Base-by-base conservation (phyloP, 1,140 invertebrate species). In the Philaenus spumarius region DNA sequence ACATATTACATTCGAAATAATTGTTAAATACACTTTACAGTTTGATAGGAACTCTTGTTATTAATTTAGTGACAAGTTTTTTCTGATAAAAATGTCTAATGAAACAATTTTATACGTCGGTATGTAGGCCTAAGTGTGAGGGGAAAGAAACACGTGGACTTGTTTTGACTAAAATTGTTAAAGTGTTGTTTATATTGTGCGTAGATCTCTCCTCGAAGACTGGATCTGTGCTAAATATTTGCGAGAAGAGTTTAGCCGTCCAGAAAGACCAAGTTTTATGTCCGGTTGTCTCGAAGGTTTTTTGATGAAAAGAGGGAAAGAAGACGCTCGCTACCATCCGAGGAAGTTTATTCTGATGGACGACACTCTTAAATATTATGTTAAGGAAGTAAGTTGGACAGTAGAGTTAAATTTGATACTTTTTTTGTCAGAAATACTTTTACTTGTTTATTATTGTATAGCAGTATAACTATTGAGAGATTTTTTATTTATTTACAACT, bases 221-320 rank as follows among this genome's bases (percentile, higher is more conserved):
- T 95, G 90, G 89, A 93, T 95, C 58, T 78, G 84, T 65, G 90
- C 90, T 4, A 95, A 95, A 73, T 95, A 95, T 72, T 81, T 90
- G 72, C 77, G 91, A 40, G 83, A 90, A 76, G 93, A 95, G 70
- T 95, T 96, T 72, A 85, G 82, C 57, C 81, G 89, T 68, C 81
- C 83, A 1, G 84, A 88, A 67, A 78, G 85, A 45, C 83, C 86
- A 66, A 81, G 78, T 58, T 95, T 94, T 68, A 81, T 85, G 9
- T 84, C 79, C 24, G 85, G 87, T 14, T 77, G 81, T 30, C 90
- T 92, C 82, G 87, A 90, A 73, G 90, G 89, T 1, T 87, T 86
- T 71, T 74, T 95, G 43, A 90, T 90, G 86, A 95, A 95, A 74
- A 78, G 86, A 59, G 91, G 90, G 0, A 90, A 90, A 75, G 89